Conservation (phyloP, 2,797 vertebrate species). For the Alectoris magna region DNA sequence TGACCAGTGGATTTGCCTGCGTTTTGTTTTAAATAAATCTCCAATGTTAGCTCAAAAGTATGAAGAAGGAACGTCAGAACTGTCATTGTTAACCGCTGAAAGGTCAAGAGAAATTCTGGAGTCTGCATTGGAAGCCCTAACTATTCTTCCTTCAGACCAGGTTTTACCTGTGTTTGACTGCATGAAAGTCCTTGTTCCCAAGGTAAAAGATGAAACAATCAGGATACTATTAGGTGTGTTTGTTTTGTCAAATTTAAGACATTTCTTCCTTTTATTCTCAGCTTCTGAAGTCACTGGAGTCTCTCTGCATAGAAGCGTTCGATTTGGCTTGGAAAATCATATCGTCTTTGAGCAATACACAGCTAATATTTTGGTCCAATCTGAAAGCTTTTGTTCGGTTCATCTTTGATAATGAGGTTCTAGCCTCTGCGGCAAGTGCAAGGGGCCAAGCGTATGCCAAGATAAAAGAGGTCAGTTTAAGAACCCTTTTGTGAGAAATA, state of each 20-base stretch:
- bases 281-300: constrained; percentile 81
- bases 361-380: constrained; percentile 92
- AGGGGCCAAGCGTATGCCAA: constrained; percentile 78
- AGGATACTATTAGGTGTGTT: accelerated
- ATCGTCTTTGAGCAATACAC: constrained; percentile 88
- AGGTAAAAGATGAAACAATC: constrained; percentile 77
- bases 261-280: constrained; percentile 44
- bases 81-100: neutral
- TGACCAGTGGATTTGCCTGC: constrained; percentile 92
- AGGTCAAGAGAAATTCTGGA: constrained; percentile 61
- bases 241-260: neutral
- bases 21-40: constrained; percentile 79
- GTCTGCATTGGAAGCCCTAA: constrained; percentile 85
- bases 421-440: constrained; percentile 78
- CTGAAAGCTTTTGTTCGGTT: constrained; percentile 88
- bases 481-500: neutral
- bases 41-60: neutral
- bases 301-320: constrained; percentile 87
- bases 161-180: constrained; percentile 88
- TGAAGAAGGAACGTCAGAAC: constrained; percentile 8
- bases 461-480: constrained; percentile 87
- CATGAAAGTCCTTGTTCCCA: constrained; percentile 85
- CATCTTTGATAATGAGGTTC: constrained; percentile 84
- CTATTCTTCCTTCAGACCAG: constrained; percentile 88
- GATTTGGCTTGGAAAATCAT: constrained; percentile 88